A percentile compares a stretch with the other conserved stretches of the same genome.
phyloP scores from a whole-genome alignment of 1,140 invertebrate genomes.

The Temnothorax longispinosus region DNA sequence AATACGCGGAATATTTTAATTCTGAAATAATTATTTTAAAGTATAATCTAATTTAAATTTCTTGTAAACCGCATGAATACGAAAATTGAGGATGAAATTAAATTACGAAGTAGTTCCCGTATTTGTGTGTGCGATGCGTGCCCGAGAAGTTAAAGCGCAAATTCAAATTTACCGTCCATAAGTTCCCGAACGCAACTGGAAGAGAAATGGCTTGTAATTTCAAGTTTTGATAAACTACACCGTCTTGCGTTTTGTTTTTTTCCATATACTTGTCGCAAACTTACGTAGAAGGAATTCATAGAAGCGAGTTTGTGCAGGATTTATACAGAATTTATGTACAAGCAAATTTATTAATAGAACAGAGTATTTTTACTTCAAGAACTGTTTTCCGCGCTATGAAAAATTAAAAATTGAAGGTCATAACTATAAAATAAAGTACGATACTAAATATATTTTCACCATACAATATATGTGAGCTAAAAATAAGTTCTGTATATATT shows the following conservation, averaged over 20 bases:
- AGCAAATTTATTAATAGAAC: constrained; percentile 25
- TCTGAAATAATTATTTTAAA: constrained; percentile 37
- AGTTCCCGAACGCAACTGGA: constrained; percentile 48
- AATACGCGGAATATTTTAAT: constrained; percentile 38
- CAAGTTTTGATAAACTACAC: constrained; percentile 57
- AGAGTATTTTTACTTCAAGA: constrained; percentile 13
- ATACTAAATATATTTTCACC: background rate
- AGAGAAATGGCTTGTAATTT: constrained; percentile 57
- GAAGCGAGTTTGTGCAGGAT: constrained; percentile 25
- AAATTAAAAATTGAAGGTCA: background rate
- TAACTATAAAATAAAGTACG: background rate
- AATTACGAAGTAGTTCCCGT: constrained; percentile 51
- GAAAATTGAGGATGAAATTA: constrained; percentile 47
- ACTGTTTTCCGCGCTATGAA: background rate
- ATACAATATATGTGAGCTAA: background rate
- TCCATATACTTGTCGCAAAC: constrained; percentile 24
- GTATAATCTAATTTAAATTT: constrained; percentile 25
- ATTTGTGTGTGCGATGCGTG: constrained; percentile 52
- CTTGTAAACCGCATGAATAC: constrained; percentile 32
- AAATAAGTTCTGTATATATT: background rate
- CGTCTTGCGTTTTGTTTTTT: constrained; percentile 13
- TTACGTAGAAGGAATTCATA: constrained; percentile 24
- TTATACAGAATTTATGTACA: constrained; percentile 18
- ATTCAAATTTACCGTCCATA: constrained; percentile 60
- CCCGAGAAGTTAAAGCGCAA: constrained; percentile 55